Evolutionary conservation across 2,888 invertebrate genomes (phyloP).

Genomic region (Tolmerus cingulatus): DNA sequence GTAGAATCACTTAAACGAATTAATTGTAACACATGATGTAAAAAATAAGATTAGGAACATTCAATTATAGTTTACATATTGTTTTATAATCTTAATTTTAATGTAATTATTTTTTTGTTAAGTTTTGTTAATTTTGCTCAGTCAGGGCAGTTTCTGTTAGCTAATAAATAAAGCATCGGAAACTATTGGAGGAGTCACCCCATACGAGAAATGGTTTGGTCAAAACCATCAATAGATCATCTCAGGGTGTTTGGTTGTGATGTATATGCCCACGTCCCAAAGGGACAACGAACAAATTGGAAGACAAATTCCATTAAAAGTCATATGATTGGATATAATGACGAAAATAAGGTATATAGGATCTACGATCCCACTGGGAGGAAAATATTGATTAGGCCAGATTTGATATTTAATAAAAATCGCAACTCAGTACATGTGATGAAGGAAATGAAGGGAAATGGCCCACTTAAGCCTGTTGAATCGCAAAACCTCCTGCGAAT

Average conservation of each 20-base stretch:
- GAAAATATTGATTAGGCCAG: slow-evolving; percentile 41
- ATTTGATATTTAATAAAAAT: slow-evolving; percentile 42
- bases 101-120: too few relatives aligned
- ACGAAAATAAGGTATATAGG: background rate
- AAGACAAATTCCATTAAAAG: slow-evolving; percentile 36
- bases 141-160: too few relatives aligned
- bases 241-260: slow-evolving; percentile 45
- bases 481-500: background rate
- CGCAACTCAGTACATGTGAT: background rate
- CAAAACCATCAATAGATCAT: slow-evolving; percentile 48
- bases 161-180: too few relatives aligned
- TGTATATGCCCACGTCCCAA: slow-evolving; percentile 41
- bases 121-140: too few relatives aligned
- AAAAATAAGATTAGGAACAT: too few relatives aligned
- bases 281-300: slow-evolving; percentile 38
- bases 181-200: slow-evolving; percentile 48
- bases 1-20: too few relatives aligned
- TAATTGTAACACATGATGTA: too few relatives aligned
- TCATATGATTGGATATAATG: background rate
- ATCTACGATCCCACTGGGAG: slow-evolving; percentile 23
- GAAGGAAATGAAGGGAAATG: background rate
- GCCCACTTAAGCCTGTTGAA: background rate
- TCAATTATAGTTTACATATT: too few relatives aligned
- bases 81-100: too few relatives aligned
- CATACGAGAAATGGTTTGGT: slow-evolving; percentile 51